Evolutionary conservation across 2,888 invertebrate species (phyloP).

Genomic region (Sinotaia quadrata): DNA sequence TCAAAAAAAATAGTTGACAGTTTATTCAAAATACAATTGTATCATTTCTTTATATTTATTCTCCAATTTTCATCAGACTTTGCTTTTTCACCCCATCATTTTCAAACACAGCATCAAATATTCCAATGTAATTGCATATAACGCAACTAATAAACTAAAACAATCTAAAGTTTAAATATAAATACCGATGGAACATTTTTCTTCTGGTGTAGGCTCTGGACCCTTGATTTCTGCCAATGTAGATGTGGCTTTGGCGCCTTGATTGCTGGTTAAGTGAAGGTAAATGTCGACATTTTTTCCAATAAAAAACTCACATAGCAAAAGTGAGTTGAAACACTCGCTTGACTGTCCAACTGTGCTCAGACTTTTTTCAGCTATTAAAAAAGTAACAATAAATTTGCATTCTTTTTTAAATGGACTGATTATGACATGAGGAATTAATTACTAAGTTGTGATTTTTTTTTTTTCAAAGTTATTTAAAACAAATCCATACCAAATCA

Average conservation of each 20-base stretch:
- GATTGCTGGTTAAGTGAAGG: conserved; percentile 28
- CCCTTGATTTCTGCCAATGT: conserved; percentile 10
- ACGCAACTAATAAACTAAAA: no score
- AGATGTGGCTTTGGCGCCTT: conserved; percentile 26
- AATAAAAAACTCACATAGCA: conserved; percentile 39
- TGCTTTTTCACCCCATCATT: no score
- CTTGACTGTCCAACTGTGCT: conserved; percentile 41
- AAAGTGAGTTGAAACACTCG: conserved; percentile 46
- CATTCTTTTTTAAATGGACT: not conserved
- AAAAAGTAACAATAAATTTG: conserved; percentile 16
- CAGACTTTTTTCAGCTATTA: conserved; percentile 47
- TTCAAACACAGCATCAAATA: no score
- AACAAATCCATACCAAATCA: not conserved
- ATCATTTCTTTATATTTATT: no score
- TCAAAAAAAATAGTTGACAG: no score
- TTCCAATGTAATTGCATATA: no score
- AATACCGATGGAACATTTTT: conserved; percentile 23
- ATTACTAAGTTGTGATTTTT: not conserved
- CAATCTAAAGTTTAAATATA: no score
- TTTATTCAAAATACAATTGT: no score
- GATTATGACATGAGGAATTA: no score
- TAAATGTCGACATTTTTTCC: conserved; percentile 38
- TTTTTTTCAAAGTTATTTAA: conserved; percentile 8
- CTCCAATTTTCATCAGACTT: no score
- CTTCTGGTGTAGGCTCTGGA: conserved; percentile 25